Evolutionary conservation across 2,113 vertebrate genomes (phyloP), one percentile per base, ranked within the genome.

Genomic region (Phoenicopterus ruber): DNA sequence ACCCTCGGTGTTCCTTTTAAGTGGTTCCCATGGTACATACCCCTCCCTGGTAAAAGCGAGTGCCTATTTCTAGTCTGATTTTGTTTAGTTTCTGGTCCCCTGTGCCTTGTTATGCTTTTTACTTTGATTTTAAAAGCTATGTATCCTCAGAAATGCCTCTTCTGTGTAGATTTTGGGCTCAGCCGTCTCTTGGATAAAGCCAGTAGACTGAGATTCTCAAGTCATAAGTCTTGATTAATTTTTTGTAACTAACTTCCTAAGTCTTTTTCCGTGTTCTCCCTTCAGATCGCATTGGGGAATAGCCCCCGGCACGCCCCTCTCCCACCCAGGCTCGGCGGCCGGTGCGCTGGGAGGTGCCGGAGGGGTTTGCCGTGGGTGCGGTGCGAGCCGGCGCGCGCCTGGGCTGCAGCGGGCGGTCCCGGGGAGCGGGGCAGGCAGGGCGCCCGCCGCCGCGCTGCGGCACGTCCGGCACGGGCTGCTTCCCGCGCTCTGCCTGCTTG

Each of bases 301-400:
- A 18, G 31, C 12, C 8, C n/a, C n/a, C n/a, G n/a, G n/a, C n/a
- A n/a, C n/a, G n/a, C n/a, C 26, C 18, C 9, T 24, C 5, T 7
- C 8, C 28, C 1, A 0, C 20, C 20, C n/a, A 1, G 40, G n/a
- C 19, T 19, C 0, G 25, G 57, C 3, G 19, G 17, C 36, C 36
- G 40, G 44, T 24, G 18, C 4, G 14, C 25, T 6, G 20, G 26
- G 34, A 10, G 17, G 9, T 44, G 78, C 20, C 0, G 4, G 4
- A 4, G 0, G 1, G 9, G 1, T 17, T 58, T 7, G 20, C 29
- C 0, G 1, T 3, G n/a, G 49, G 32, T 10, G 8, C 3, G 2
- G 4, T 26, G 49, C 2, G 17, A 29, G 20, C 29, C 42, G 42
- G 42, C 42, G 10, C 15, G 42, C 15, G 42, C 59, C 59, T 26